Evolutionary conservation across 2,888 invertebrate genomes (phyloP).

Genomic region (Ophion slaviceki): DNA sequence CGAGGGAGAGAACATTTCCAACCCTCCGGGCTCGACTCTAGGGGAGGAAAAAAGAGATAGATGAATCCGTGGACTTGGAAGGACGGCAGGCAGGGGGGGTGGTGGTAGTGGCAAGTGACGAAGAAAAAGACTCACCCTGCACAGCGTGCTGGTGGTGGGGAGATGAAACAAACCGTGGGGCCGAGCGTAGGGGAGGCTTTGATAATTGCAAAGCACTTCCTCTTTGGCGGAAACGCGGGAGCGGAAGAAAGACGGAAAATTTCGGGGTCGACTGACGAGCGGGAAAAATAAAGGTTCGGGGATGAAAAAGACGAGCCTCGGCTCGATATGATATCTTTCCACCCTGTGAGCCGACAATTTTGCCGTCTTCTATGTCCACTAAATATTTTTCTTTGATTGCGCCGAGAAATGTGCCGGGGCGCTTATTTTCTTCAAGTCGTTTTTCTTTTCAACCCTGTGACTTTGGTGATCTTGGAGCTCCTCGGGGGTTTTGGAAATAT

Average conservation of each 20-base stretch:
- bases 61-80: constrained; percentile 60
- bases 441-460: no score
- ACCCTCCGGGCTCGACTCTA: constrained; percentile 27
- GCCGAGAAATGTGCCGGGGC: background rate
- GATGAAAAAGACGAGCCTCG: constrained; percentile 62
- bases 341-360: background rate
- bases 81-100: constrained; percentile 48
- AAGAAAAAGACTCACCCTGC: constrained; percentile 55
- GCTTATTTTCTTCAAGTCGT: no score
- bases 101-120: constrained; percentile 58
- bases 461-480: no score
- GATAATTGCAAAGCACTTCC: constrained; percentile 82
- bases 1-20: constrained; percentile 67
- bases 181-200: constrained; percentile 74
- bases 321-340: constrained; percentile 70
- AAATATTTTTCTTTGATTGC: background rate
- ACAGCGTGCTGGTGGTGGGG: constrained; percentile 14
- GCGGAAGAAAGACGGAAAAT: constrained; percentile 39
- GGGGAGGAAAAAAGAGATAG: constrained; percentile 63
- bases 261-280: constrained; percentile 70
- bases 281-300: constrained; percentile 68
- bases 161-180: constrained; percentile 47
- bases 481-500: no score
- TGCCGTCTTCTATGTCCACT: constrained; percentile 1
- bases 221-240: constrained; percentile 74